A percentile compares a stretch with the other conserved stretches of the same genome.
Conservation (phyloP, 37 sponge, comb jelly and placozoan genomes). For the Chondrilla cf. caribensis region DNA sequence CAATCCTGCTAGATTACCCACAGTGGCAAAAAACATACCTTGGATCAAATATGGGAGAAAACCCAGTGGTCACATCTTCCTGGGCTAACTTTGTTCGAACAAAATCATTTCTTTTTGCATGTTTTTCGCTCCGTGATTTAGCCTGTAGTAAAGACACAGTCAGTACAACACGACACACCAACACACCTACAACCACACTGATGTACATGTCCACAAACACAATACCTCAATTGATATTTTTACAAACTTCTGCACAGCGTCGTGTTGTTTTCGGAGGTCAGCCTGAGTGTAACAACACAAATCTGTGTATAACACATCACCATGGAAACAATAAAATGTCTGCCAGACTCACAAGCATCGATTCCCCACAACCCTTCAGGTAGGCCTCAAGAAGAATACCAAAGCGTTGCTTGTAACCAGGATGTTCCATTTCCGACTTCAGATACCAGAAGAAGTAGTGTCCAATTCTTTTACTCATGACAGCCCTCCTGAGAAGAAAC, state of each 20-base stretch:
- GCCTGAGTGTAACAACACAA: slow-evolving; percentile 30
- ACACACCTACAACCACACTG: slow-evolving; percentile 5
- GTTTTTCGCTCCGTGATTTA: slow-evolving; percentile 47
- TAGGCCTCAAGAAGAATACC: slow-evolving; percentile 88
- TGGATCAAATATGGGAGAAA: slow-evolving; percentile 73
- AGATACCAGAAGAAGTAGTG: slow-evolving; percentile 96
- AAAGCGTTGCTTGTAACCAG: slow-evolving; percentile 83
- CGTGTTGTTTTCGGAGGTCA: slow-evolving; percentile 67
- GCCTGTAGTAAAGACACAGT: slow-evolving; percentile 26
- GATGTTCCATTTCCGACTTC: slow-evolving; percentile 86
- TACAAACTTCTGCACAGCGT: slow-evolving; percentile 53
- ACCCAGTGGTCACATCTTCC: slow-evolving; percentile 41
- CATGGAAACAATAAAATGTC: too few species aligned
- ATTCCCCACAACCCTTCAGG: slow-evolving; percentile 81
- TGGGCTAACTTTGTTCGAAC: slow-evolving; percentile 39
- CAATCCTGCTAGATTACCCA: neutral
- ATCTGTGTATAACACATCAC: neutral
- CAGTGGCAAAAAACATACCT: slow-evolving; percentile 22
- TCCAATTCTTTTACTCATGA: slow-evolving; percentile 81
- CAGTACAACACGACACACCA: neutral
- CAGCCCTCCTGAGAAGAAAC: slow-evolving; percentile 76
- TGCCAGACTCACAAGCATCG: slow-evolving; percentile 61
- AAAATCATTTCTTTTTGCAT: slow-evolving; percentile 32
- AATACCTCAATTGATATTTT: slow-evolving; percentile 49
- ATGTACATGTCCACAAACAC: slow-evolving; percentile 3